Conservation (phyloP, 2,113 vertebrate genomes). For the Ctenomys sociabilis region DNA sequence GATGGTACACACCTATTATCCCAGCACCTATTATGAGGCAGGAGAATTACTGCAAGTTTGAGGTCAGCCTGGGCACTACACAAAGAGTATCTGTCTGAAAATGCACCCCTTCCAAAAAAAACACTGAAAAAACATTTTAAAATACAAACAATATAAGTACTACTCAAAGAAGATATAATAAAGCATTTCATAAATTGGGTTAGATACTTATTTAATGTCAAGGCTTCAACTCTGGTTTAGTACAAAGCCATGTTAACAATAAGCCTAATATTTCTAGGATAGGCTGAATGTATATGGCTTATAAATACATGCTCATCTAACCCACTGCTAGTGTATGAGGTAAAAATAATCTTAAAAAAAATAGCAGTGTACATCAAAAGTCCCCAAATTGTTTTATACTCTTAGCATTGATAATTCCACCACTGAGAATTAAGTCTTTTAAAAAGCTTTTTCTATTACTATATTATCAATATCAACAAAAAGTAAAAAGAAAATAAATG, state of each 20-base stretch:
- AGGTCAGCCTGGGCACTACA: not conserved
- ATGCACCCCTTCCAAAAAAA: not conserved
- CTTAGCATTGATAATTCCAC: conserved; percentile 7
- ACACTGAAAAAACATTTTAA: conserved; percentile 30
- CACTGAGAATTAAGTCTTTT: not conserved
- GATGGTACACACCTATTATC: not conserved
- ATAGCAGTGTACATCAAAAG: conserved; percentile 37
- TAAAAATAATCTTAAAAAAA: conserved; percentile 9
- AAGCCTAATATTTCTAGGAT: conserved; percentile 33
- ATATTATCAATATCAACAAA: not conserved
- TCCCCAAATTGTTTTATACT: not conserved
- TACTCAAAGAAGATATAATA: conserved; percentile 17
- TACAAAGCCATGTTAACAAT: not conserved
- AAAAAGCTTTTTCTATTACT: not conserved
- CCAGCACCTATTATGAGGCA: not conserved
- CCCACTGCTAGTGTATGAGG: not conserved
- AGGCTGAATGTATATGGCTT: not conserved
- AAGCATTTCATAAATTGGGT: not conserved
- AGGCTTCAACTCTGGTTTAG: not conserved
- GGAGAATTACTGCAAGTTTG: not conserved
- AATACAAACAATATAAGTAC: conserved; percentile 15
- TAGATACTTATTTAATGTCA: not conserved
- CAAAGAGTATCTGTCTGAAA: not conserved
- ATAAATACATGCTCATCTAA: conserved; percentile 25
- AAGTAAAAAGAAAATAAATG: not conserved